Percentiles rank a stretch among this genome's conserved stretches.
Conservation (phyloP, 2,113 vertebrate genomes). For the Arvicanthis niloticus region DNA sequence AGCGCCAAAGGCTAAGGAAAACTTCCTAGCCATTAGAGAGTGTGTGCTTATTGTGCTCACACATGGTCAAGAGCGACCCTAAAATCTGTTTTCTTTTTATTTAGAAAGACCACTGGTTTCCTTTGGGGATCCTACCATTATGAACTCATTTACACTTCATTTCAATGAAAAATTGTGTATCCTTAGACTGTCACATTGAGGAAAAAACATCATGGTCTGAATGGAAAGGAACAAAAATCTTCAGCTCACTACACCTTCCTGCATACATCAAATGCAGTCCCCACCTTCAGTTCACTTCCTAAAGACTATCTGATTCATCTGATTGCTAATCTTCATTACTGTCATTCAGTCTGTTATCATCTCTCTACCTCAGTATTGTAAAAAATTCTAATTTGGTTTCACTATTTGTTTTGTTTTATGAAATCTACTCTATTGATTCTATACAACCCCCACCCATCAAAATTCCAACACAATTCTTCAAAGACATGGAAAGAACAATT, state of each 20-base stretch:
- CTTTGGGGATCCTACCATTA: not conserved
- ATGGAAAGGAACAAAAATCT: not conserved
- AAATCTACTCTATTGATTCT: not conserved
- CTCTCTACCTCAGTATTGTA: not conserved
- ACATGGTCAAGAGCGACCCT: not conserved
- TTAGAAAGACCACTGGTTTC: not conserved
- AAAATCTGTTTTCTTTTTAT: not conserved
- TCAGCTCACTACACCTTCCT: not conserved
- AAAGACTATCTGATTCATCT: not conserved
- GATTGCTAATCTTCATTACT: not conserved
- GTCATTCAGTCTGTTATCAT: not conserved
- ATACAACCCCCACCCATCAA: too few relatives aligned
- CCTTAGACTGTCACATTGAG: not conserved
- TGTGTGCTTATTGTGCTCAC: not conserved
- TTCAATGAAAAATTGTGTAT: not conserved
- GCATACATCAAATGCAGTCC: not conserved
- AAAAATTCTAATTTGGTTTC: not conserved
- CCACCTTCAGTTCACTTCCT: not conserved
- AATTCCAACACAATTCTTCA: too few relatives aligned
- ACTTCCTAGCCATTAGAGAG: not conserved
- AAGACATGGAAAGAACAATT: too few relatives aligned
- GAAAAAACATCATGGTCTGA: not conserved
- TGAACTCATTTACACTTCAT: not conserved
- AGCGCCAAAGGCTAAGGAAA: too few relatives aligned
- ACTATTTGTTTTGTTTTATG: not conserved